These are phyloP conservation scores for Leptogaster cylindrica DNA, from an alignment of 2,888 invertebrate genomes.

Conservation along the genomic window DNA sequence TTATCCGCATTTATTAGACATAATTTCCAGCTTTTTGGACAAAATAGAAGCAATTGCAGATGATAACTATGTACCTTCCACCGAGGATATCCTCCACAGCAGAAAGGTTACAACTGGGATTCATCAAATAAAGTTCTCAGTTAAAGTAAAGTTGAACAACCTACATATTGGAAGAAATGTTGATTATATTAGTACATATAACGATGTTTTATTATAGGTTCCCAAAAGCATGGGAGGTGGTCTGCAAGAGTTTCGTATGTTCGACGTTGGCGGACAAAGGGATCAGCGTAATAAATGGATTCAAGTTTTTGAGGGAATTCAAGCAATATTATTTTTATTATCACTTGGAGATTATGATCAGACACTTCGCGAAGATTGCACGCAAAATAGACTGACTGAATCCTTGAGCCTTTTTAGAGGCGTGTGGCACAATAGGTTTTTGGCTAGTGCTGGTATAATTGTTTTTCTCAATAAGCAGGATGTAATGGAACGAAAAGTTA, in stretches of 20 bases:
- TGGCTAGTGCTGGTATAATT: slow-evolving; percentile 76
- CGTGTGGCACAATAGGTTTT: slow-evolving; percentile 76
- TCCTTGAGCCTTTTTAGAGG: slow-evolving; percentile 75
- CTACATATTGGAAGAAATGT: not conserved
- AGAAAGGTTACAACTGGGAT: slow-evolving; percentile 76
- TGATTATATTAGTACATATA: too few species aligned
- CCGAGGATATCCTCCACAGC: slow-evolving; percentile 79
- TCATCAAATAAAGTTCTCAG: slow-evolving; percentile 76
- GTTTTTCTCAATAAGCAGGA: slow-evolving; percentile 86
- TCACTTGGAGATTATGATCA: slow-evolving; percentile 84
- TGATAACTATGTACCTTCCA: slow-evolving; percentile 72
- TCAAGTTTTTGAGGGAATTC: slow-evolving; percentile 82
- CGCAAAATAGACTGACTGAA: slow-evolving; percentile 75
- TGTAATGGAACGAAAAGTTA: slow-evolving; percentile 73
- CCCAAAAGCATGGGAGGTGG: slow-evolving; percentile 75
- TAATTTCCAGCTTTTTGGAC: slow-evolving; percentile 71
- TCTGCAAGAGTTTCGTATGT: slow-evolving; percentile 77
- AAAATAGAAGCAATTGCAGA: slow-evolving; percentile 71
- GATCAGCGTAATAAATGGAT: slow-evolving; percentile 86
- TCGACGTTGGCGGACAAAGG: slow-evolving; percentile 83
- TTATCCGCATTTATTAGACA: not conserved
- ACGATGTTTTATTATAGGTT: slow-evolving; percentile 60
- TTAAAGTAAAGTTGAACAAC: slow-evolving; percentile 63
- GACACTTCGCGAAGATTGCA: slow-evolving; percentile 72
- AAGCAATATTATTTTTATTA: slow-evolving; percentile 80